These are phyloP conservation scores for Sclerurus mexicanus DNA, from an alignment of 2,113 vertebrate species.

Conservation along the genomic window DNA sequence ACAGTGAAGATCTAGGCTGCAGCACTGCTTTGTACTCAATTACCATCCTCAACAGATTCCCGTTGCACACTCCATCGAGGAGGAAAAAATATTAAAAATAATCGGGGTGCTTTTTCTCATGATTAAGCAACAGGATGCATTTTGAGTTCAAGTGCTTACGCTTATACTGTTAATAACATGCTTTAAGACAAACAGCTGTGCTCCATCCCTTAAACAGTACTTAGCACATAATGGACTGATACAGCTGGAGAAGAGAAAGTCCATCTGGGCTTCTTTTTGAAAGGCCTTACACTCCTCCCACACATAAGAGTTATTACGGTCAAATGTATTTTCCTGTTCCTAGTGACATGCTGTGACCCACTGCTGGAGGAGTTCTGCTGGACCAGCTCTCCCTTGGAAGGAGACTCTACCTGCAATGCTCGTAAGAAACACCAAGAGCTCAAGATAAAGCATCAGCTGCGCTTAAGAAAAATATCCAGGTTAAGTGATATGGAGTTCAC, in stretches of 20 bases:
- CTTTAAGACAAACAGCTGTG: background rate
- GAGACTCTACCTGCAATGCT: accelerated
- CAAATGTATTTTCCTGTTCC: background rate
- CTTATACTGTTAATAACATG: background rate
- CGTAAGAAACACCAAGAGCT: background rate
- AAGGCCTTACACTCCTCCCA: background rate
- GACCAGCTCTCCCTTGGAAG: background rate
- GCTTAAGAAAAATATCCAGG: background rate
- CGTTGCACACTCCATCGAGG: background rate
- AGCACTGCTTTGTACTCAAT: background rate
- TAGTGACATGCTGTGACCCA: background rate
- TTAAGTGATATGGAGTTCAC: background rate
- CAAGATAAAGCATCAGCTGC: background rate
- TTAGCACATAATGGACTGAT: accelerated
- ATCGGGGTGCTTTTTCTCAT: background rate
- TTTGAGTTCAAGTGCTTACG: background rate
- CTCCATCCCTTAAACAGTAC: background rate
- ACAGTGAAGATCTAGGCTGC: background rate
- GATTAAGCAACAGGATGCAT: background rate
- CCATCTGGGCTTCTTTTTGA: background rate
- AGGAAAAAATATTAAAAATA: background rate
- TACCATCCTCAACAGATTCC: background rate
- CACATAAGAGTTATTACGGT: background rate
- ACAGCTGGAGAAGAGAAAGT: background rate
- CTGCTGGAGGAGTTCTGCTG: background rate